phyloP scores from a whole-genome alignment of 2,888 invertebrate species.

The Alentia gelatinosa region DNA sequence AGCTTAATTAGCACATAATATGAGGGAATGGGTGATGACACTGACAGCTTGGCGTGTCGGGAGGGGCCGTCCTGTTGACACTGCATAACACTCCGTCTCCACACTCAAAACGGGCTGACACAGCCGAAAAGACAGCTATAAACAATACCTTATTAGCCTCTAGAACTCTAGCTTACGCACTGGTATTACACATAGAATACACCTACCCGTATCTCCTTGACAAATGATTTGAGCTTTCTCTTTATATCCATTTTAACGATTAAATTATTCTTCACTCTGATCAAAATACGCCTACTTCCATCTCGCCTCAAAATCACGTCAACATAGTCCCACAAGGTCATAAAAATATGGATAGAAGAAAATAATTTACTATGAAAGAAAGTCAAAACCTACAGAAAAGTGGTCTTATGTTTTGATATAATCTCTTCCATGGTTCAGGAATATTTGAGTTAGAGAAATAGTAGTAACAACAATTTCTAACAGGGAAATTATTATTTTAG shows the following conservation, averaged over 20 bases:
- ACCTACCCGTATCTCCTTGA: conserved; percentile 71
- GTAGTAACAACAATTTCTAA: not conserved
- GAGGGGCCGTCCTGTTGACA: too few relatives aligned
- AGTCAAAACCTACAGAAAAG: too few relatives aligned
- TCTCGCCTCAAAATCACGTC: conserved; percentile 53
- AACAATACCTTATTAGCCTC: too few relatives aligned
- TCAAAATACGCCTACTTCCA: conserved; percentile 52
- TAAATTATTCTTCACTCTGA: not conserved
- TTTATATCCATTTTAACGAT: conserved; percentile 71
- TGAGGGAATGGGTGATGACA: too few relatives aligned
- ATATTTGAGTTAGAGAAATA: not conserved
- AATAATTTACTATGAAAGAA: too few relatives aligned
- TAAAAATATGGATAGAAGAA: too few relatives aligned
- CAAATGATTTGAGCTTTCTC: conserved; percentile 73
- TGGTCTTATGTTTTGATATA: not conserved
- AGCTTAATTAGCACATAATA: not conserved
- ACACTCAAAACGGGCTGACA: too few relatives aligned
- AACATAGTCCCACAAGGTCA: conserved; percentile 9
- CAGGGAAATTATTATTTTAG: not conserved
- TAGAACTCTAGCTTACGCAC: too few relatives aligned
- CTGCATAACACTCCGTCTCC: too few relatives aligned
- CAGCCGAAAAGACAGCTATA: too few relatives aligned
- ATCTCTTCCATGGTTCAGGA: not conserved
- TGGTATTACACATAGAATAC: not conserved
- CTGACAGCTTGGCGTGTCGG: too few relatives aligned